phyloP scores from a whole-genome alignment of 2,797 vertebrate species.

The Cuculus canorus region DNA sequence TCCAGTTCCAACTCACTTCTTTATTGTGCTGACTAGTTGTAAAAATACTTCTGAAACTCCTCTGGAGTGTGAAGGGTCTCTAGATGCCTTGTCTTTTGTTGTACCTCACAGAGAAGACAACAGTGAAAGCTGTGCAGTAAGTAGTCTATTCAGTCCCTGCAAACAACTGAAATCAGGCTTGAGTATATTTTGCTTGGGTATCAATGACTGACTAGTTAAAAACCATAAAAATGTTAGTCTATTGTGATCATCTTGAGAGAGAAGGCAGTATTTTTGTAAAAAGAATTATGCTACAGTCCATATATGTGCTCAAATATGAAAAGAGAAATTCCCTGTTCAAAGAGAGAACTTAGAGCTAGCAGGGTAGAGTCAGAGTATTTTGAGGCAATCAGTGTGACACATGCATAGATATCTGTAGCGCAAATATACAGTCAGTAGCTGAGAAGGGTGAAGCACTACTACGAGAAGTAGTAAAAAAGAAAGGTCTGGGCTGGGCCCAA shows the following conservation, averaged over 20 bases:
- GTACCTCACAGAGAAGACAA: conserved; percentile 86
- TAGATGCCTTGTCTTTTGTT: conserved; percentile 85
- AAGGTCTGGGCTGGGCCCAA: background rate
- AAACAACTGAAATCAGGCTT: background rate
- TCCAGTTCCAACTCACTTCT: conserved; percentile 90
- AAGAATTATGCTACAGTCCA: background rate
- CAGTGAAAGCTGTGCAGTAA: conserved; percentile 87
- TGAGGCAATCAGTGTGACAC: background rate
- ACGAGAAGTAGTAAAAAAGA: background rate
- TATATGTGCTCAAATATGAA: background rate
- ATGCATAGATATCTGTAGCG: background rate
- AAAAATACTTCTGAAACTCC: conserved; percentile 68
- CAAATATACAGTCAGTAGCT: background rate
- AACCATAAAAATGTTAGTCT: background rate
- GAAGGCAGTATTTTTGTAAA: background rate
- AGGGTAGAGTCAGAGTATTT: background rate
- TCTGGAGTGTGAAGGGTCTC: conserved; percentile 71
- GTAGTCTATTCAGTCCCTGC: background rate
- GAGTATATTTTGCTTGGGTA: background rate
- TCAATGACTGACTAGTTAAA: background rate
- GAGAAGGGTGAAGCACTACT: background rate
- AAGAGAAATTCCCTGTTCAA: background rate
- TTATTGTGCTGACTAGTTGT: conserved; percentile 87
- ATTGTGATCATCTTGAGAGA: background rate
- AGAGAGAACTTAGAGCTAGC: background rate